A percentile compares a stretch with the other conserved stretches of the same genome.
Evolutionary conservation across 2,888 invertebrate species (phyloP).

Genomic region (Actias luna): DNA sequence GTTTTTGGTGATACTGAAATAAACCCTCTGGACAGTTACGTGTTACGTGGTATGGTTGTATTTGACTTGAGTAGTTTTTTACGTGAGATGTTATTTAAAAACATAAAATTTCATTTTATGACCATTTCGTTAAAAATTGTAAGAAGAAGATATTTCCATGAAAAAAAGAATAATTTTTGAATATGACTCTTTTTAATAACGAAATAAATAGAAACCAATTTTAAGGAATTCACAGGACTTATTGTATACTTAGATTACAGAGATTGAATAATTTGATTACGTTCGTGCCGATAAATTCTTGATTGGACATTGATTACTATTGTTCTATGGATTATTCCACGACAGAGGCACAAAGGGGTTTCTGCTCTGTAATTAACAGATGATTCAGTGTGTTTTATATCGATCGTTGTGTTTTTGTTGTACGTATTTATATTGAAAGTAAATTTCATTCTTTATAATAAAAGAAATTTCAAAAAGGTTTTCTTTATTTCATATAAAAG

Average conservation of each 20-base stretch:
- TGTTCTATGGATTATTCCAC: constrained; percentile 43
- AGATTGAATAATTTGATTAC: constrained; percentile 41
- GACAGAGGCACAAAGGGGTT: constrained; percentile 37
- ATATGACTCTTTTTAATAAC: not conserved
- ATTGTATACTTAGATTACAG: constrained; percentile 28
- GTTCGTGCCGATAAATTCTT: constrained; percentile 53
- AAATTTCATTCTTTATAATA: not conserved
- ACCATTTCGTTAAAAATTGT: no score
- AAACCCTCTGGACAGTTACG: not conserved
- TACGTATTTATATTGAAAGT: not conserved
- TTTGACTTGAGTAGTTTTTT: no score
- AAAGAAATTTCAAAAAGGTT: no score
- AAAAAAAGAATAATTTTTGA: not conserved
- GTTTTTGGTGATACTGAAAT: constrained; percentile 8
- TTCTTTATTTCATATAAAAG: no score
- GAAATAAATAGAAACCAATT: constrained; percentile 16
- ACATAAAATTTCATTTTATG: no score
- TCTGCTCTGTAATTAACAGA: constrained; percentile 40
- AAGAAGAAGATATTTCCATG: no score
- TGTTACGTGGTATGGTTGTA: not conserved
- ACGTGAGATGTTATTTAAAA: no score
- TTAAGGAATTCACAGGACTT: constrained; percentile 24
- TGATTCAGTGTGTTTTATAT: not conserved
- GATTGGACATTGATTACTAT: constrained; percentile 48
- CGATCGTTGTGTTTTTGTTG: not conserved